phyloP scores from a whole-genome alignment of 1,140 invertebrate genomes.

The Metopolophium dirhodum region DNA sequence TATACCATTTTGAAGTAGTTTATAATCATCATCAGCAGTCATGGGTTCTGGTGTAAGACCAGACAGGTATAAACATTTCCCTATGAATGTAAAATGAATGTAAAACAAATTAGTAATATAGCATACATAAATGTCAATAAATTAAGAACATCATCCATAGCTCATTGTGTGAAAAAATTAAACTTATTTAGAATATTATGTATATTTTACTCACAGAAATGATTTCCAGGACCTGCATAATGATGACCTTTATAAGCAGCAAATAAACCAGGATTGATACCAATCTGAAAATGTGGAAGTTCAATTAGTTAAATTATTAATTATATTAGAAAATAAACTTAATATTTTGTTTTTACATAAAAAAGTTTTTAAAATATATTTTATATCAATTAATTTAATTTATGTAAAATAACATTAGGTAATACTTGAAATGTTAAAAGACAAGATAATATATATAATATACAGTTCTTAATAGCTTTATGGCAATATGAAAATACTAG shows the following conservation, averaged over 20 bases:
- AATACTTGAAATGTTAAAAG: no score
- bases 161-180: background rate
- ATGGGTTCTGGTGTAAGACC: slow-evolving; percentile 93
- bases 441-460: no score
- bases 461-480: no score
- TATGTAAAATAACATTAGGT: background rate
- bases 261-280: slow-evolving; percentile 96
- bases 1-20: slow-evolving; percentile 90
- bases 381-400: no score
- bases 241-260: slow-evolving; percentile 97
- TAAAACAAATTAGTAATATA: slow-evolving; percentile 18
- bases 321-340: background rate
- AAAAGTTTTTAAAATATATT: no score
- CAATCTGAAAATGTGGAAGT: slow-evolving; percentile 75
- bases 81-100: slow-evolving; percentile 67
- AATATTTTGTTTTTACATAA: background rate
- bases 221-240: slow-evolving; percentile 97
- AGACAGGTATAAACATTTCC: slow-evolving; percentile 95
- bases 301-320: slow-evolving; percentile 49
- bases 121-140: background rate
- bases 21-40: slow-evolving; percentile 94
- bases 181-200: background rate
- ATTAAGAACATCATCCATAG: background rate
- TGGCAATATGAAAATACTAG: no score
- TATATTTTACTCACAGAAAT: slow-evolving; percentile 82